Base-by-base conservation (phyloP, 2,113 vertebrate genomes). In the Petrocephalus zakoni region DNA sequence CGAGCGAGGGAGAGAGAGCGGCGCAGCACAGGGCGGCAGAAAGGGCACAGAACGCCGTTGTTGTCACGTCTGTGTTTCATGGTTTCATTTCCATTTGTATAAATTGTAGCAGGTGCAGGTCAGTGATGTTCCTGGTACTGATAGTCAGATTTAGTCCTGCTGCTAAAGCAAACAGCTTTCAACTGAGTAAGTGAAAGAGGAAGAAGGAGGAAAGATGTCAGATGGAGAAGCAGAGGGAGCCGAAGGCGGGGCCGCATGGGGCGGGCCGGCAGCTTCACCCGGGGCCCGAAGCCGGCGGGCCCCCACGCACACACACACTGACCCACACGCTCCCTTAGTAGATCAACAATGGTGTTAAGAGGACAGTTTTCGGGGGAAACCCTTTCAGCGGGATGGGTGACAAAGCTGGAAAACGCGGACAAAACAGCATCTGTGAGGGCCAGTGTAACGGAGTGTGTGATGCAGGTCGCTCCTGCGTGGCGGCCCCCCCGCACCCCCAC, bases 381-480 rank as follows among this genome's bases (percentile, higher is more conserved):
- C 86, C 64, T 89, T 90, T 90, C 88, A 89, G 87, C 47, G 34
- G 21, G 85, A 84, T 83, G 55, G 86, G 86, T 93, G 93, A 93
- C 92, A 94, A 95, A 95, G 94, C 95, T 93, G 94, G 93, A 94
- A 95, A 94, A 93, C 94, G 92, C 92, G 95, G 96, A 93, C 93
- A 92, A 95, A 94, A 94, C 94, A 90, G 94, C 94, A 96, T 96
- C 95, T 96, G 96, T 89, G 90, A 93, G 89, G 94, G 95, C 95
- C 94, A 95, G 95, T 95, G 95, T 96, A 95, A 93, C 94, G 93
- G 95, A 95, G 94, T 93, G 95, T 95, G 96, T 95, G 61, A 95
- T 96, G 96, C 94, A 94, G 96, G 95, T 95, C 94, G 93, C 94
- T 95, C 96, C 95, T 94, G 95, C 94, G 92, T 94, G 94, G 94